phyloP scores from a whole-genome alignment of 2,888 invertebrate species.

The Synanthedon formicaeformis region DNA sequence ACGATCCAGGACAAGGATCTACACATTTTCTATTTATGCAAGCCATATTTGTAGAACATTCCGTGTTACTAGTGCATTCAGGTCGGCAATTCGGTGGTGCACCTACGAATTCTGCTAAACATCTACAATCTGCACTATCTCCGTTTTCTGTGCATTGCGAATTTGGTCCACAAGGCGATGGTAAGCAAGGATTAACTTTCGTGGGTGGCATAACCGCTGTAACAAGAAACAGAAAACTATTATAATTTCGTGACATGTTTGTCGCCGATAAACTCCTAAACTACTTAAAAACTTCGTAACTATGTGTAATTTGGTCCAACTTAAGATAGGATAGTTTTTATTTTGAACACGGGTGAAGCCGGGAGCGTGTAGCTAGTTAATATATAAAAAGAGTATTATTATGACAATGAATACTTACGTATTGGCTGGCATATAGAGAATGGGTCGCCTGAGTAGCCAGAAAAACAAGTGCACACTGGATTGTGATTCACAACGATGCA shows the following conservation, averaged over 20 bases:
- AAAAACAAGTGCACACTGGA: conserved; percentile 74
- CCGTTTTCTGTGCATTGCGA: conserved; percentile 72
- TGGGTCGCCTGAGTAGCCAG: conserved; percentile 78
- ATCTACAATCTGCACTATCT: conserved; percentile 74
- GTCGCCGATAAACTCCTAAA: no score
- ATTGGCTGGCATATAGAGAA: conserved; percentile 74
- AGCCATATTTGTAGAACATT: conserved; percentile 73
- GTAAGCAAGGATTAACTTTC: conserved; percentile 70
- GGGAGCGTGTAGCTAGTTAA: no score
- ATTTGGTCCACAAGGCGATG: conserved; percentile 77
- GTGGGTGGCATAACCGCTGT: conserved; percentile 39
- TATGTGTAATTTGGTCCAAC: no score
- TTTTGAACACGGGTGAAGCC: no score
- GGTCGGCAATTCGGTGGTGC: conserved; percentile 75
- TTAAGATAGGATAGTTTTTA: no score
- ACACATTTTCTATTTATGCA: conserved; percentile 77
- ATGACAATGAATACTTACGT: conserved; percentile 32
- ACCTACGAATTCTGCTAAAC: conserved; percentile 73
- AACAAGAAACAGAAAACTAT: conserved; percentile 1
- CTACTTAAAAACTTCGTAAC: no score
- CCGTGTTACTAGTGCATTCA: conserved; percentile 77
- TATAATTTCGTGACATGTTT: no score
- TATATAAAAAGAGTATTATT: background rate
- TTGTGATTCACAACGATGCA: conserved; percentile 76
- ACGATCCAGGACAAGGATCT: conserved; percentile 77